Evolutionary conservation across 2,113 vertebrate genomes (phyloP).

Genomic region (Rhynchopsitta pachyrhyncha): DNA sequence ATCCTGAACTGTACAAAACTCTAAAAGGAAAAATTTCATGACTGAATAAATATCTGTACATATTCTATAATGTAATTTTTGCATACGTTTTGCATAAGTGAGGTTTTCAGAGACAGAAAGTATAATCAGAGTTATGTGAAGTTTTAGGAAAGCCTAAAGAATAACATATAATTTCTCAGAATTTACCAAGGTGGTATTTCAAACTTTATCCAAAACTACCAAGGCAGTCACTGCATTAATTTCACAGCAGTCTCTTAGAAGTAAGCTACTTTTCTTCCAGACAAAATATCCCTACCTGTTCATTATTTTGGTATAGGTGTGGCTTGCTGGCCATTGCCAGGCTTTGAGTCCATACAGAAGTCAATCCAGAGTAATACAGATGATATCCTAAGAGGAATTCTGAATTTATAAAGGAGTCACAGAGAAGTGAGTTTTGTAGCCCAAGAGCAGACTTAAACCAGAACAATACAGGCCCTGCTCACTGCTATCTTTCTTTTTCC

Average conservation of each 20-base stretch:
- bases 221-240: neutral
- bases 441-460: neutral
- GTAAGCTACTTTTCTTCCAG: neutral
- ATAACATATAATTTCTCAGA: neutral
- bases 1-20: neutral
- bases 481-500: neutral
- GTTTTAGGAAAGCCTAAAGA: neutral
- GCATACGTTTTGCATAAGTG: neutral
- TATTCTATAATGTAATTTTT: neutral
- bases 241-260: neutral
- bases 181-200: neutral
- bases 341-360: neutral
- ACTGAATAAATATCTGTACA: neutral
- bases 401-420: neutral
- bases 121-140: neutral
- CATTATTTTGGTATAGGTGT: neutral
- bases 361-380: neutral
- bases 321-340: neutral
- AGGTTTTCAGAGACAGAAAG: neutral
- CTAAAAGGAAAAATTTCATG: neutral
- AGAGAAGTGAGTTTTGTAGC: neutral
- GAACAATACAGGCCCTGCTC: neutral
- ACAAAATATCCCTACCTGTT: neutral
- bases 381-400: neutral
- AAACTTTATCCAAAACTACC: neutral